A percentile compares a stretch with the other conserved stretches of the same genome.
These are phyloP conservation scores for Semaprochilodus insignis DNA, from an alignment of 2,797 vertebrate genomes.

Conservation along the genomic window DNA sequence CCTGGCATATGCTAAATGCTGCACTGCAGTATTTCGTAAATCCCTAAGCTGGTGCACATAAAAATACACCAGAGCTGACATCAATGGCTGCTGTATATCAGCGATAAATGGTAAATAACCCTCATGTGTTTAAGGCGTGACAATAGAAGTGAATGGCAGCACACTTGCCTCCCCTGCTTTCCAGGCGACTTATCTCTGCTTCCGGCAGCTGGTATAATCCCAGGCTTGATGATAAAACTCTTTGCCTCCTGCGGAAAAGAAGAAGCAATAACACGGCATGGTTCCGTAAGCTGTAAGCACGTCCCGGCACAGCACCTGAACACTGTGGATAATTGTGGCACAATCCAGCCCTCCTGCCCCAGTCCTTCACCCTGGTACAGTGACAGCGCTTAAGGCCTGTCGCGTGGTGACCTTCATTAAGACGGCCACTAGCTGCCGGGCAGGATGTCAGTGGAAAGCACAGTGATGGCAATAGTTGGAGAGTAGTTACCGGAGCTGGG, in stretches of 20 bases:
- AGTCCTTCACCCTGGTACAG: neutral
- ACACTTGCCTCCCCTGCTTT: conserved; percentile 49
- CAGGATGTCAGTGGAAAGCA: neutral
- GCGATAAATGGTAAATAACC: conserved; percentile 30
- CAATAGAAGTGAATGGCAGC: conserved; percentile 29
- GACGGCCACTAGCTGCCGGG: conserved; percentile 2
- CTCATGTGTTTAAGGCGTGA: conserved; percentile 27
- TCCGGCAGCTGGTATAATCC: conserved; percentile 53
- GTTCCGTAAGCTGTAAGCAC: neutral
- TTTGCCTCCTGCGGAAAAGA: conserved; percentile 50
- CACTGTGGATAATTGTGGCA: conserved; percentile 18
- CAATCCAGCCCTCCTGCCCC: neutral
- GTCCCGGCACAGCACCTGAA: conserved; percentile 15
- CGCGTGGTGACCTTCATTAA: conserved; percentile 15
- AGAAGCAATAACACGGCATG: conserved; percentile 36
- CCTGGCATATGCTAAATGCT: conserved; percentile 51
- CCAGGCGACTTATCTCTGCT: conserved; percentile 35
- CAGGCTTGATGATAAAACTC: conserved; percentile 43
- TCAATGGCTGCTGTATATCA: conserved; percentile 28
- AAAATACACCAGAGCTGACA: conserved; percentile 32
- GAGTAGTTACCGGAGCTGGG: conserved; percentile 1
- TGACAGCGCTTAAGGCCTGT: conserved; percentile 5
- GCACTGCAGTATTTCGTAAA: conserved; percentile 61
- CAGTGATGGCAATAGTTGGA: conserved; percentile 5
- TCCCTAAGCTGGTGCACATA: conserved; percentile 35